Conservation (phyloP, 2,797 vertebrate species). For the Rachycentron canadum region DNA sequence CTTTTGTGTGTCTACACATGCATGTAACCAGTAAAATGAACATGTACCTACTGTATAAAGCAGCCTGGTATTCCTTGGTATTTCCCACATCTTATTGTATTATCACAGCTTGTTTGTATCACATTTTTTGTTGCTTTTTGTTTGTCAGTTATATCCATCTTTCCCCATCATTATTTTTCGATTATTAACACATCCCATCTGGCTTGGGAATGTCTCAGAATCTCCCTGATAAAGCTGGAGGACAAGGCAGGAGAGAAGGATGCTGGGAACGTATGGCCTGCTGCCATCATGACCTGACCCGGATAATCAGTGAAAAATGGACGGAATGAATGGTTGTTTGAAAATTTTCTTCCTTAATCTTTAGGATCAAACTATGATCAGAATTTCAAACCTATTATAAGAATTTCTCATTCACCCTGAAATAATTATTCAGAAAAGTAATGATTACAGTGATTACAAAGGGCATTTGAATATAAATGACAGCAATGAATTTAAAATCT, state of each 20-base stretch:
- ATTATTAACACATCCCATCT: neutral
- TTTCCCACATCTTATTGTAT: neutral
- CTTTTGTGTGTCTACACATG: neutral
- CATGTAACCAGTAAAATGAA: neutral
- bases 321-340: neutral
- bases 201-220: neutral
- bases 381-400: slow-evolving; percentile 29
- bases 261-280: too few species aligned
- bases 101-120: neutral
- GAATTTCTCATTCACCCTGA: slow-evolving; percentile 41
- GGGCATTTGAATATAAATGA: slow-evolving; percentile 73
- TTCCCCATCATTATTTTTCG: neutral
- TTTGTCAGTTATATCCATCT: neutral
- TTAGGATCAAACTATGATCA: neutral
- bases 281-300: neutral
- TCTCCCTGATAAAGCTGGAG: neutral
- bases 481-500: slow-evolving; percentile 63
- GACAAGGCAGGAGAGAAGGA: neutral
- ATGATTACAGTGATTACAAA: slow-evolving; percentile 53
- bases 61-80: neutral
- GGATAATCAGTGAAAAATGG: neutral
- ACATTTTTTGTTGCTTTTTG: neutral
- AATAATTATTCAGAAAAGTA: slow-evolving; percentile 50
- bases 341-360: slow-evolving; percentile 17
- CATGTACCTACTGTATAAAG: neutral